Conservation (phyloP, 2,797 vertebrate genomes). For the Characodon lateralis region DNA sequence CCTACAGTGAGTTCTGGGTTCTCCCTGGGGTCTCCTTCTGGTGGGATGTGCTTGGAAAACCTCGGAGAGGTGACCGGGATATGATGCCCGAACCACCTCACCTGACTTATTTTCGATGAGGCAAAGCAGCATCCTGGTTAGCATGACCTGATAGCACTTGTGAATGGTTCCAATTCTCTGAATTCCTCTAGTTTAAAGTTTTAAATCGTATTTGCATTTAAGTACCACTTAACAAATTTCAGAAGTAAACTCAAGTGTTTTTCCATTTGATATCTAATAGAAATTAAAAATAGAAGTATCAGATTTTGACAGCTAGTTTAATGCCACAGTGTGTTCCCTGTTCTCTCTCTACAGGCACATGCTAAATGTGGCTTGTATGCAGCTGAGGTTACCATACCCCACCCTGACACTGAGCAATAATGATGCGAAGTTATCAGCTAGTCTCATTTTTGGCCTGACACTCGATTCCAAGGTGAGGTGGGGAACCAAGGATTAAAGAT, state of each 20-base stretch:
- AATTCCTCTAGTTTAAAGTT: slow-evolving; percentile 20
- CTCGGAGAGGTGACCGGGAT: too few relatives aligned
- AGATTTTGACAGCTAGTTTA: slow-evolving; percentile 15
- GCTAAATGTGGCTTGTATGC: neutral
- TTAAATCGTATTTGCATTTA: slow-evolving; percentile 25
- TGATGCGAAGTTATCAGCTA: slow-evolving; percentile 59
- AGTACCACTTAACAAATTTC: slow-evolving; percentile 33
- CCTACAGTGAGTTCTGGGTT: too few relatives aligned
- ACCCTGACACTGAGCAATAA: slow-evolving; percentile 45
- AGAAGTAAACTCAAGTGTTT: slow-evolving; percentile 18
- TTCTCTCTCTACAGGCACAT: neutral
- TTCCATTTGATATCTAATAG: slow-evolving; percentile 1
- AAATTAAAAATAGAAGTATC: neutral
- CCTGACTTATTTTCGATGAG: too few relatives aligned
- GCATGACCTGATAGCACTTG: neutral
- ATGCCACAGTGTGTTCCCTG: neutral
- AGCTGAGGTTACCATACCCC: slow-evolving; percentile 18
- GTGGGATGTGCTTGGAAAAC: too few relatives aligned
- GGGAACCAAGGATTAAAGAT: slow-evolving; percentile 76
- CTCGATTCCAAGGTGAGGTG: slow-evolving; percentile 61
- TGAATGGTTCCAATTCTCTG: neutral
- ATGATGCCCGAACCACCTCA: too few relatives aligned
- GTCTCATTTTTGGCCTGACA: slow-evolving; percentile 58
- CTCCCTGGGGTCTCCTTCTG: too few relatives aligned
- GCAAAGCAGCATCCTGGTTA: too few relatives aligned